phyloP scores from a whole-genome alignment of 2,797 vertebrate genomes.

The Pangasius sanitwongsei region DNA sequence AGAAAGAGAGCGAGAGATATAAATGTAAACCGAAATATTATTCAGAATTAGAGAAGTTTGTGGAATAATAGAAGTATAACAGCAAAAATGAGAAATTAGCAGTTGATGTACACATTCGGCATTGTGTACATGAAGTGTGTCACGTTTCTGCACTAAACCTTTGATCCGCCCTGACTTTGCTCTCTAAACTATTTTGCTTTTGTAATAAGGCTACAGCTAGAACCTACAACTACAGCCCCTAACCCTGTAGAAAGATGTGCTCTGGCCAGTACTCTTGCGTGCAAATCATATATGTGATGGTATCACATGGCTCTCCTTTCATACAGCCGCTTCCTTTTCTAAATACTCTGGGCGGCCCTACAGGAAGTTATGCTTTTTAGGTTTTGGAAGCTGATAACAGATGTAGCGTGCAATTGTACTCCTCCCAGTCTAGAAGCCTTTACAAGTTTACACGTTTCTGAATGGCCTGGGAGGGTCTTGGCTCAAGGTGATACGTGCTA shows the following conservation, averaged over 20 bases:
- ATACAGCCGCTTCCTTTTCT: slow-evolving; percentile 59
- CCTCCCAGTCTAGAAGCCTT: slow-evolving; percentile 37
- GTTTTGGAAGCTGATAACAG: slow-evolving; percentile 59
- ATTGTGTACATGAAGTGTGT: neutral
- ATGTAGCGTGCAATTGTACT: slow-evolving; percentile 51
- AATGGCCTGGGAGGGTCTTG: slow-evolving; percentile 36
- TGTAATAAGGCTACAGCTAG: too few relatives aligned
- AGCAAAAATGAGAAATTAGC: neutral
- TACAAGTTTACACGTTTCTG: slow-evolving; percentile 24
- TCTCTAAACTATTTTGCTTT: neutral
- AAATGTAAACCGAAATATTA: neutral
- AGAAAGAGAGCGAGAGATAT: neutral
- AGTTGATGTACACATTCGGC: neutral
- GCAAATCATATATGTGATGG: slow-evolving; percentile 49
- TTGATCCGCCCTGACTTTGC: neutral
- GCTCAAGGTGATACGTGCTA: slow-evolving; percentile 54
- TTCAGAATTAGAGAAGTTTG: neutral
- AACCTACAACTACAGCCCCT: neutral
- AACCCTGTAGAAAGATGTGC: neutral
- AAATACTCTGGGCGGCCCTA: slow-evolving; percentile 51
- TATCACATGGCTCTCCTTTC: slow-evolving; percentile 55
- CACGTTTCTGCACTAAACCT: neutral
- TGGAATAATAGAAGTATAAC: neutral
- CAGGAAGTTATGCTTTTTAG: slow-evolving; percentile 58
- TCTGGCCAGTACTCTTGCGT: slow-evolving; percentile 16